Evolutionary conservation across 2,797 vertebrate species (phyloP).

Genomic region (Pteronotus mesoamericanus): DNA sequence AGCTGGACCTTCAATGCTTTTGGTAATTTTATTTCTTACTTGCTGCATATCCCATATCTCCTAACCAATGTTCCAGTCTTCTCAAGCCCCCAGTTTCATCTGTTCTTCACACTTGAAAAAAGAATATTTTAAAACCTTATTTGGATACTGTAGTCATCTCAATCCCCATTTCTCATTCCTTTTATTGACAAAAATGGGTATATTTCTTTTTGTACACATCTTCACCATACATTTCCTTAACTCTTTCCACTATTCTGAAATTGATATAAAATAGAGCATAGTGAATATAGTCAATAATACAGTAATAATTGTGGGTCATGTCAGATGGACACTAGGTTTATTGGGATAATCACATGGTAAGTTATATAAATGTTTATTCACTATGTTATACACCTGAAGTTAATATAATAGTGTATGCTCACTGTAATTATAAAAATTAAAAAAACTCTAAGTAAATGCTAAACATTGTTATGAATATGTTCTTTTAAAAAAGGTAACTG

Average conservation of each 20-base stretch:
- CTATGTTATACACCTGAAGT: neutral
- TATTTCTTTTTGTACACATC: neutral
- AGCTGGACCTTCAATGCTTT: neutral
- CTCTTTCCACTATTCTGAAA: neutral
- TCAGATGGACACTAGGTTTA: neutral
- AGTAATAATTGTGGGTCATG: neutral
- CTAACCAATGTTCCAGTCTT: neutral
- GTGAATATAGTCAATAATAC: neutral
- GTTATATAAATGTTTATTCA: neutral
- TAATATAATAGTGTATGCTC: neutral
- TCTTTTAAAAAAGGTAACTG: neutral
- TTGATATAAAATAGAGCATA: neutral
- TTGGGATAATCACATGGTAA: neutral
- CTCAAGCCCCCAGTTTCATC: neutral
- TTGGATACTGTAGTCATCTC: neutral
- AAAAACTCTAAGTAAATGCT: neutral
- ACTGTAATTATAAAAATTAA: neutral
- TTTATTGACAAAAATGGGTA: neutral
- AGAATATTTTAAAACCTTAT: neutral
- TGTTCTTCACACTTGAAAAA: neutral
- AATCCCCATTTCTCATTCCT: neutral
- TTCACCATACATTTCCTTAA: constrained; percentile 7
- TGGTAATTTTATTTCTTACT: neutral
- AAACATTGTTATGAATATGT: neutral
- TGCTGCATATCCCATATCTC: neutral